Evolutionary conservation across 2,888 invertebrate genomes (phyloP).

Genomic region (Linnaemya tessellans): DNA sequence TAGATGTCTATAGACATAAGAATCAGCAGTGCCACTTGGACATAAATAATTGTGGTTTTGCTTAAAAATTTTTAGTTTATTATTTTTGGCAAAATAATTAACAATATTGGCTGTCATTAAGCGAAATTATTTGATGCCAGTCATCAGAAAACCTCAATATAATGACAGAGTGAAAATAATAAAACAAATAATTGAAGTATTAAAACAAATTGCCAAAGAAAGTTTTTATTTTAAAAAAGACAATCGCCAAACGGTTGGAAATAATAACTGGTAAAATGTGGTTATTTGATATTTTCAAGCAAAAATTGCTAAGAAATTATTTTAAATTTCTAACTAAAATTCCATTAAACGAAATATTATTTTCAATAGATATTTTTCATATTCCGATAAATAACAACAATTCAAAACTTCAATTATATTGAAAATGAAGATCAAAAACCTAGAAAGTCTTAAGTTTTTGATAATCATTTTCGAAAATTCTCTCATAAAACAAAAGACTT

Average conservation of each 20-base stretch:
- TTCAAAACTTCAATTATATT: no score
- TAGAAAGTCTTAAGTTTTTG: no score
- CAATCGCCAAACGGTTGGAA: neutral
- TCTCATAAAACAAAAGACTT: neutral
- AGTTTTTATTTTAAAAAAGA: neutral
- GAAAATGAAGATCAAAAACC: no score
- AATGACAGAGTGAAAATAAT: conserved; percentile 16
- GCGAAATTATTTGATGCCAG: neutral
- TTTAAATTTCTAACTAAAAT: neutral
- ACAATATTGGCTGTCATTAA: neutral
- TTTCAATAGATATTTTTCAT: neutral
- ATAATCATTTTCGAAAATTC: neutral
- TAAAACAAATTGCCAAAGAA: conserved; percentile 21
- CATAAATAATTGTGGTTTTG: conserved; percentile 31
- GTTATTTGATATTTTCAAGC: neutral
- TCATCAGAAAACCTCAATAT: conserved; percentile 10
- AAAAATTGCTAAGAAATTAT: neutral
- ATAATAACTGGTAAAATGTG: neutral
- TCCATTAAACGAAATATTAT: neutral
- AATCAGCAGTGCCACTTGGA: neutral
- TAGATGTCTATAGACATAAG: neutral
- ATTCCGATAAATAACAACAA: neutral
- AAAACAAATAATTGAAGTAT: conserved; percentile 34
- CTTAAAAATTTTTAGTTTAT: neutral
- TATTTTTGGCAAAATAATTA: conserved; percentile 31